These are phyloP conservation scores for Hestina assimilis DNA, from an alignment of 1,140 invertebrate species.

Conservation along the genomic window DNA sequence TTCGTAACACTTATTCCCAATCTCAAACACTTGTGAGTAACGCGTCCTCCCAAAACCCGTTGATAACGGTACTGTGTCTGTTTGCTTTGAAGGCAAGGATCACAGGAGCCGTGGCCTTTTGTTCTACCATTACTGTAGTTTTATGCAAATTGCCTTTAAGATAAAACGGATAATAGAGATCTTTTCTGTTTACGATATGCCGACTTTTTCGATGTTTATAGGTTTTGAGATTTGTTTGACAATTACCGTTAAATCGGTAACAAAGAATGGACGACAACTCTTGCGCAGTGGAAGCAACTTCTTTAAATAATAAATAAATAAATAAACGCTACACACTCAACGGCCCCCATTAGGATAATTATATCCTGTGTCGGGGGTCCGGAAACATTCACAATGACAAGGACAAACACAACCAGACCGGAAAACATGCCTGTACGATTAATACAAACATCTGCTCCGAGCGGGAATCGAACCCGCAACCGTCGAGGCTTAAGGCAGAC, in stretches of 20 bases:
- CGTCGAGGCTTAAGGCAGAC: too few relatives aligned
- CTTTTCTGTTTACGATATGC: background rate
- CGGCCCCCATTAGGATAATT: too few relatives aligned
- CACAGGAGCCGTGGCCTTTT: background rate
- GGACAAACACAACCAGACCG: too few relatives aligned
- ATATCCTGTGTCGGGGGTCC: too few relatives aligned
- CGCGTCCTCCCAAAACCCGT: background rate
- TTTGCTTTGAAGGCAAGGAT: background rate
- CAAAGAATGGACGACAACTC: too few relatives aligned
- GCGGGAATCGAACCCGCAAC: too few relatives aligned
- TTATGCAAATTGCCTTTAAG: background rate
- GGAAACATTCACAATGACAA: too few relatives aligned
- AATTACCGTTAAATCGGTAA: background rate
- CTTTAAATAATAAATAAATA: too few relatives aligned
- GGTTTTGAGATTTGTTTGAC: background rate
- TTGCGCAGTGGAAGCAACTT: too few relatives aligned
- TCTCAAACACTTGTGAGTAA: background rate
- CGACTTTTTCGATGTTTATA: background rate
- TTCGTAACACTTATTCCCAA: background rate
- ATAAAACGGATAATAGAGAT: background rate
- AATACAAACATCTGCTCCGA: too few relatives aligned
- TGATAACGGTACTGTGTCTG: background rate
- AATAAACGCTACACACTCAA: too few relatives aligned
- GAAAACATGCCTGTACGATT: too few relatives aligned
- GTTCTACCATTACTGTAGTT: background rate